Evolutionary conservation across 1,140 invertebrate genomes (phyloP), one percentile per base, ranked within the genome.

Genomic region (Psix sp.): DNA sequence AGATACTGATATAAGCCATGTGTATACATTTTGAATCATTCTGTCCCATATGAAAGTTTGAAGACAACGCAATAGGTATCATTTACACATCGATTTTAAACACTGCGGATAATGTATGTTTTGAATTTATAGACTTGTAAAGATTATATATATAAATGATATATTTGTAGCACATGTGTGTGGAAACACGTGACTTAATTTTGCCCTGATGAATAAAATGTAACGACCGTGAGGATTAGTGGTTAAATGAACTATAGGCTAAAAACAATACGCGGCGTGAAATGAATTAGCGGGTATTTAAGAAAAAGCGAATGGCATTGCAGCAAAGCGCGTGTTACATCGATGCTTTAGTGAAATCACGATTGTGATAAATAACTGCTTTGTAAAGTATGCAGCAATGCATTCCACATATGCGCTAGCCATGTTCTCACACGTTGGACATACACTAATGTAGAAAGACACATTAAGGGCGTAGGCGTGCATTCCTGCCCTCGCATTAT

Each of bases 401-500:
- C 80, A 83, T 83, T 80, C 80, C 82, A 77, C 80, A 76, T 82
- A 76, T 74, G 74, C 76, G 59, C 81, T 76, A 81, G 78, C 76
- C 62, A 71, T 74, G 74, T 81, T 82, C 80, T 83, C 79, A 80
- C 79, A 80, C 80, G 78, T 77, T 76, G 74, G 78, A 77, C 77
- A 78, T 76, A 80, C 77, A 82, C 81, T 76, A 82, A 83, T 79
- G 43, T 77, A 80, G 80, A 77, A 80, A 82, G 85, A 84, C 76
- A 82, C 80, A 77, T 79, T 74, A 77, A 43, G 78, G 80, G 83
- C 83, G 84, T 84, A 80, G 84, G 84, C 82, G 80, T 84, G 76
- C 82, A 84, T 85, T 85, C 84, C 83, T 80, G 78, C 76, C 80
- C 76, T 82, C 80, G 78, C 78, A 83, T 82, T 85, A 83, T 85